Conservation (phyloP, 2,888 invertebrate genomes). For the Linnaemya tessellans region DNA sequence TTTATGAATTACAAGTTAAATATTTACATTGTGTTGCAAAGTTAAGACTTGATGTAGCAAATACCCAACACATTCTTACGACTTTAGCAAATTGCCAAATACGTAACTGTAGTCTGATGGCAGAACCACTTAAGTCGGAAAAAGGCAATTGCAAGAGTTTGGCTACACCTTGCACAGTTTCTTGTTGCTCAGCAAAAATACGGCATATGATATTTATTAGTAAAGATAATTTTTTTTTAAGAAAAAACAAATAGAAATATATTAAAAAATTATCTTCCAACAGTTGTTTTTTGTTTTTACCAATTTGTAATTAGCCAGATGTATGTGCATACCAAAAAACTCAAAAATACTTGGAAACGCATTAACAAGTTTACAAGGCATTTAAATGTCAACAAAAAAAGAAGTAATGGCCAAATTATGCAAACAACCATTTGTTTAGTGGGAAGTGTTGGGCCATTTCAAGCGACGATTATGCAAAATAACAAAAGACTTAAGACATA, state of each 20-base stretch:
- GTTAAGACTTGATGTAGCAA: constrained; percentile 25
- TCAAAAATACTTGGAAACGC: neutral
- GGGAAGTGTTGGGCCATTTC: constrained; percentile 33
- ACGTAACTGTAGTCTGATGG: neutral
- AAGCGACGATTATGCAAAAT: constrained; percentile 7
- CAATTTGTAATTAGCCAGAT: neutral
- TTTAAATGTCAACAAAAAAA: constrained; percentile 52
- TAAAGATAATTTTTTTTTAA: too few relatives aligned
- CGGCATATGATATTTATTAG: too few relatives aligned
- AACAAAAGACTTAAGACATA: constrained; percentile 55
- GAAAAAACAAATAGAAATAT: too few relatives aligned
- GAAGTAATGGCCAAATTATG: constrained; percentile 56
- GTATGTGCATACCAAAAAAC: neutral
- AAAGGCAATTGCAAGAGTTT: neutral
- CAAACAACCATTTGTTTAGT: constrained; percentile 49
- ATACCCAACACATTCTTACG: constrained; percentile 33
- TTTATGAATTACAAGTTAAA: too few relatives aligned
- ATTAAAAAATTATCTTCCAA: too few relatives aligned
- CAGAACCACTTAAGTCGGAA: neutral
- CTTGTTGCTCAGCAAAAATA: neutral
- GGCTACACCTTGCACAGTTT: neutral
- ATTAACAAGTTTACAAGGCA: constrained; percentile 19
- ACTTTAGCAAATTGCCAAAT: constrained; percentile 20
- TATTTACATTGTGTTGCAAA: neutral
- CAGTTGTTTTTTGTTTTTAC: neutral